phyloP scores from a whole-genome alignment of 1,140 invertebrate species.

The Meteorus sp. region DNA sequence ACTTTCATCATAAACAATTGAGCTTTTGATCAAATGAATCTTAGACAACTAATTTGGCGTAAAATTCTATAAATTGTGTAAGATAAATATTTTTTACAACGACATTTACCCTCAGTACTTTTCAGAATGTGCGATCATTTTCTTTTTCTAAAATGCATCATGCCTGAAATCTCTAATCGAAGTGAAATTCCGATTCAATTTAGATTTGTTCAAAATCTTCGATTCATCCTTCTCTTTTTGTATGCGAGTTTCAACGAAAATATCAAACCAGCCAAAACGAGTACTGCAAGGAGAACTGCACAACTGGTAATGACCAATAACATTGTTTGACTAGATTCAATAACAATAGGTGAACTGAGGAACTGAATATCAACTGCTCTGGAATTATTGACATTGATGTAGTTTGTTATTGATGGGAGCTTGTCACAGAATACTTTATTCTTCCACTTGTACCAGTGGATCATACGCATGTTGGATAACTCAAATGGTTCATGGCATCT shows the following conservation, averaged over 20 bases:
- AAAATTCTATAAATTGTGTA: no score
- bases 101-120: no score
- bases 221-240: neutral
- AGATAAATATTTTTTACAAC: no score
- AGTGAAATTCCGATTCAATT: no score
- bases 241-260: neutral
- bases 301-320: neutral
- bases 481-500: conserved; percentile 42
- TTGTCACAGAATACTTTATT: conserved; percentile 40
- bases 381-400: no score
- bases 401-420: neutral
- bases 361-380: neutral
- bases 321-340: neutral
- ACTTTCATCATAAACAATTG: conserved; percentile 14
- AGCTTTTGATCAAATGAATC: no score
- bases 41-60: conserved; percentile 19
- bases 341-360: neutral
- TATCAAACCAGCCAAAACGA: neutral
- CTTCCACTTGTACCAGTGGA: conserved; percentile 49
- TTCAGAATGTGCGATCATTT: no score
- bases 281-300: neutral
- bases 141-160: no score
- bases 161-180: no score
- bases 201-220: conserved; percentile 10
- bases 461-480: conserved; percentile 36